Conservation (phyloP, 2,113 vertebrate genomes). For the Desmodus rotundus region DNA sequence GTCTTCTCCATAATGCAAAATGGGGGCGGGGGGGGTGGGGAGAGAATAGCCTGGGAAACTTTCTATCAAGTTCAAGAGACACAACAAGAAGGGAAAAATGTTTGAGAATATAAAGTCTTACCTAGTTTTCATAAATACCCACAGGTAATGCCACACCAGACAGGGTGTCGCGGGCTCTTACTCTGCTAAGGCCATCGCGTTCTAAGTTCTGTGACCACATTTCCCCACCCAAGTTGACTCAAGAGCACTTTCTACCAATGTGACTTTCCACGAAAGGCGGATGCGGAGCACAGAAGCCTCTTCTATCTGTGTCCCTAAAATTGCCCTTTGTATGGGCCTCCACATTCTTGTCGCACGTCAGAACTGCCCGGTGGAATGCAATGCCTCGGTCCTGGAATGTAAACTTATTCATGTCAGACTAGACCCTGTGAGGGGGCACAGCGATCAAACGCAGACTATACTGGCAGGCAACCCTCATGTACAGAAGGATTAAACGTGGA, state of each 20-base stretch:
- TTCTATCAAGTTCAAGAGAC: background rate
- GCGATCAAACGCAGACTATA: background rate
- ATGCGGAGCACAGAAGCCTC: conserved; percentile 55
- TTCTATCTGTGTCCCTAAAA: conserved; percentile 68
- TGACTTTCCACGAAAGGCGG: conserved; percentile 34
- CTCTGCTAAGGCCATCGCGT: background rate
- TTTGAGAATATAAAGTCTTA: background rate
- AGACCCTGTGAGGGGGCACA: conserved; percentile 46
- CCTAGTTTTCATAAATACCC: conserved; percentile 43
- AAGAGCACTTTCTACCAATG: background rate
- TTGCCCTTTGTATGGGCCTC: conserved; percentile 77
- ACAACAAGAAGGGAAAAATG: background rate
- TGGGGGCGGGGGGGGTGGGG: no score
- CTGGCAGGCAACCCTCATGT: background rate
- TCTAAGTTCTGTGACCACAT: conserved; percentile 4
- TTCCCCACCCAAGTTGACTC: background rate
- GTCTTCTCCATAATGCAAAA: background rate
- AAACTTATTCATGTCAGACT: conserved; percentile 78
- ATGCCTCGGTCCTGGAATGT: conserved; percentile 78
- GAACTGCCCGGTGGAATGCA: conserved; percentile 81
- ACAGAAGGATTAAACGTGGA: background rate
- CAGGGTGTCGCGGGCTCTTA: background rate
- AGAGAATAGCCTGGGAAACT: background rate
- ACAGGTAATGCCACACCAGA: background rate
- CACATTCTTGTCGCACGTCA: conserved; percentile 82